Evolutionary conservation across 2,888 invertebrate genomes (phyloP).

Genomic region (Ectobius pallidus): DNA sequence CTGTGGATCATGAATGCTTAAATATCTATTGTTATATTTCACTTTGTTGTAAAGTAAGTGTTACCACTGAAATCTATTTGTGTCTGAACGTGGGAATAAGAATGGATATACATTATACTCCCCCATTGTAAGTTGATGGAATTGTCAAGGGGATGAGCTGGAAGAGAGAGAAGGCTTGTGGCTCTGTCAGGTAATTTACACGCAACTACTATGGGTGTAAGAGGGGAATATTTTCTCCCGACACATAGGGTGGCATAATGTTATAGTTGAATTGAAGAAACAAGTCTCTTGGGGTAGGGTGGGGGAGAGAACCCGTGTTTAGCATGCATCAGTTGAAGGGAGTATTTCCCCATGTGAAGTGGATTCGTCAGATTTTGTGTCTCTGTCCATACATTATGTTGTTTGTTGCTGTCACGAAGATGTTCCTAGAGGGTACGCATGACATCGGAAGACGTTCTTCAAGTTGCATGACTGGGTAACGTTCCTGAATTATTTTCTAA

Average conservation of each 20-base stretch:
- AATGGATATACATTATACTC: no score
- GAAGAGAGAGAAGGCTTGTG: not conserved
- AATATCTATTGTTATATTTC: no score
- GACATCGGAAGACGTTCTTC: not conserved
- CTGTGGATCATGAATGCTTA: no score
- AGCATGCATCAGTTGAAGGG: not conserved
- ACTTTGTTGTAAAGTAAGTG: no score
- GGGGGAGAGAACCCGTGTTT: no score
- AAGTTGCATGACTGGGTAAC: no score
- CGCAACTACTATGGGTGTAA: not conserved
- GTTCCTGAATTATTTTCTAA: no score
- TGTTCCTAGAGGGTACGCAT: not conserved
- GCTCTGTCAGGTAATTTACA: not conserved
- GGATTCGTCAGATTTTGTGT: constrained; percentile 4
- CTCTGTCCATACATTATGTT: not conserved
- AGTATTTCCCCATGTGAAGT: not conserved
- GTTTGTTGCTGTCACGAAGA: not conserved
- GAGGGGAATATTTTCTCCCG: not conserved
- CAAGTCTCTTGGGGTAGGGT: not conserved
- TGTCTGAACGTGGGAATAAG: no score
- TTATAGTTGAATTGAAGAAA: not conserved
- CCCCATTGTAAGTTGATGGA: not conserved
- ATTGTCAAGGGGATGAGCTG: not conserved
- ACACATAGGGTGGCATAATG: not conserved
- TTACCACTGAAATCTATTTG: no score